Conservation (phyloP, 2,797 vertebrate genomes). For the Liparis tanakae region DNA sequence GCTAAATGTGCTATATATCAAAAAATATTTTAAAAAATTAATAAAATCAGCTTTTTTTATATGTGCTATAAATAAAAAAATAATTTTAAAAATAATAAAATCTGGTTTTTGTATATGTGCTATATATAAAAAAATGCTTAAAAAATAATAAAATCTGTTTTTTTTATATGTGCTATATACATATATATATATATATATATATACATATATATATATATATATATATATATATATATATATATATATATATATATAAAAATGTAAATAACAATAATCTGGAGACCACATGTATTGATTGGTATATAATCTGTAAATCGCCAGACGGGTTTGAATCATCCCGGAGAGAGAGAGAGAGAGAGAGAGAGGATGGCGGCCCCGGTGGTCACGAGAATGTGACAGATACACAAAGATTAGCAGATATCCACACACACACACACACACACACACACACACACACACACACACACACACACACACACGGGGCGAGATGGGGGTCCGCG, state of each 20-base stretch:
- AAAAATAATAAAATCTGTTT: too few species aligned
- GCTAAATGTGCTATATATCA: constrained; percentile 21
- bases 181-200: too few species aligned
- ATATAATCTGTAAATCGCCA: constrained; percentile 74
- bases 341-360: constrained; percentile 57
- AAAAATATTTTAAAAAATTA: too few species aligned
- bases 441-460: constrained; percentile 44
- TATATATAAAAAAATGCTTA: too few species aligned
- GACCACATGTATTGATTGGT: constrained; percentile 76
- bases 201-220: too few species aligned
- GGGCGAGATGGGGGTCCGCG: constrained; percentile 65
- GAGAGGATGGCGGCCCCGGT: constrained; percentile 58
- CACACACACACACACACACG: constrained; percentile 49
- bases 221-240: too few species aligned
- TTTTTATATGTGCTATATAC: too few species aligned
- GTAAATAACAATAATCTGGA: constrained; percentile 43
- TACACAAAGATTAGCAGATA: constrained; percentile 78
- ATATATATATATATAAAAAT: constrained; percentile 21
- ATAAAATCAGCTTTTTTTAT: too few species aligned
- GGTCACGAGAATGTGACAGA: constrained; percentile 72
- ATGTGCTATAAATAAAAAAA: too few species aligned
- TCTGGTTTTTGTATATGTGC: too few species aligned
- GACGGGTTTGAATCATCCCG: constrained; percentile 70
- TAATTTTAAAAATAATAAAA: too few species aligned
- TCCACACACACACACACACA: constrained; percentile 54